Evolutionary conservation across 92 coral and sea anemone genomes (phyloP).

Genomic region (Muricea muricata): DNA sequence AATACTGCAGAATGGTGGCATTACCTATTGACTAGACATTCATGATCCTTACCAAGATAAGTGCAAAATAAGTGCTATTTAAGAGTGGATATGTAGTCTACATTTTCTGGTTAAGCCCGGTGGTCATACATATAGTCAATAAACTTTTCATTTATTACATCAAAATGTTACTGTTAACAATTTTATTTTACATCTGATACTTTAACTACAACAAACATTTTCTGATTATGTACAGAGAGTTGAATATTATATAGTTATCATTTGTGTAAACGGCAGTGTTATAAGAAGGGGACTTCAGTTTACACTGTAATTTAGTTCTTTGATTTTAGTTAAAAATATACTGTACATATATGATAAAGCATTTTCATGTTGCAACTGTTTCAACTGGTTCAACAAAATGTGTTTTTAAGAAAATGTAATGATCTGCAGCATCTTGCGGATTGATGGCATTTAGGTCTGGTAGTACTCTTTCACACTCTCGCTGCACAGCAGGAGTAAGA

Average conservation of each 20-base stretch:
- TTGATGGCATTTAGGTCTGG: slow-evolving; percentile 61
- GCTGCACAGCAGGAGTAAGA: slow-evolving; percentile 52
- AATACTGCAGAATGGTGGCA: slow-evolving; percentile 65
- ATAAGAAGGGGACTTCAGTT: too few relatives aligned
- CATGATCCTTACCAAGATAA: background rate
- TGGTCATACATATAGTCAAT: too few relatives aligned
- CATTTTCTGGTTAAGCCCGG: too few relatives aligned
- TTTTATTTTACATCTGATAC: too few relatives aligned
- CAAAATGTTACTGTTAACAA: too few relatives aligned
- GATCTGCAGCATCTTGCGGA: slow-evolving; percentile 65
- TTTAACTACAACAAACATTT: too few relatives aligned
- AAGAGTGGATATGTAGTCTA: background rate
- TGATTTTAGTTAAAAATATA: background rate
- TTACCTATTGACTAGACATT: background rate
- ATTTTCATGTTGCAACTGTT: background rate
- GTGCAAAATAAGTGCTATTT: background rate
- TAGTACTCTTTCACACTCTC: slow-evolving; percentile 64
- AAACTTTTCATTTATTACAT: too few relatives aligned
- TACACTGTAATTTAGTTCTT: too few relatives aligned
- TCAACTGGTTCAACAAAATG: slow-evolving; percentile 24
- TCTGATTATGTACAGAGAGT: too few relatives aligned
- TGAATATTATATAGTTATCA: too few relatives aligned
- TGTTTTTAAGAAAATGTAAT: slow-evolving; percentile 70
- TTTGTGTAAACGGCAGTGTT: too few relatives aligned
- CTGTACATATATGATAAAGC: background rate